Evolutionary conservation across 2,888 invertebrate species (phyloP).

Genomic region (Lucinisca nassula): DNA sequence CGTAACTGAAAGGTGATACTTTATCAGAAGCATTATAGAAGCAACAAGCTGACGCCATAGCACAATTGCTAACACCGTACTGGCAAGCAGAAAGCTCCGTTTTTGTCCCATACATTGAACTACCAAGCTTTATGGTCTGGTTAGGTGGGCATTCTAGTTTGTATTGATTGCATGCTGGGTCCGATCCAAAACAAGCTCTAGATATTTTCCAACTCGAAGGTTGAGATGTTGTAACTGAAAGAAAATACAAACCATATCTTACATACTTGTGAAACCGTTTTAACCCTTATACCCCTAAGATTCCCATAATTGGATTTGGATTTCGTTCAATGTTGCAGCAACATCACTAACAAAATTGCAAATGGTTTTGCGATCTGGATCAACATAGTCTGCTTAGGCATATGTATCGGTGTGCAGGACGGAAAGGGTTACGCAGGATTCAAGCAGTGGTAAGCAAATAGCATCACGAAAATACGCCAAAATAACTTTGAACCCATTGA

Average conservation of each 20-base stretch:
- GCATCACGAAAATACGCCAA: too few species aligned
- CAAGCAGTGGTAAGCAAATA: too few species aligned
- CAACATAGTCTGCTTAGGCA: too few species aligned
- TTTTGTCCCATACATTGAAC: neutral
- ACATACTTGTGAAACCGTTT: too few species aligned
- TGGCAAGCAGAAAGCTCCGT: neutral
- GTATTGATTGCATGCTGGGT: neutral
- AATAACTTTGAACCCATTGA: too few species aligned
- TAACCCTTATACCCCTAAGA: too few species aligned
- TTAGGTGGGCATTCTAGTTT: constrained; percentile 5
- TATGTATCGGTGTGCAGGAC: too few species aligned
- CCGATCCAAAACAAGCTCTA: neutral
- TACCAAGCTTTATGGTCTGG: neutral
- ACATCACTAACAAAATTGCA: too few species aligned
- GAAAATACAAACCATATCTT: neutral
- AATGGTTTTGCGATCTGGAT: too few species aligned
- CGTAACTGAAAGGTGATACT: neutral
- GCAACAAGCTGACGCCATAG: neutral
- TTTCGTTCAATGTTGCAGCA: too few species aligned
- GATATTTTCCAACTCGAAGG: neutral
- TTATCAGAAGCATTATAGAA: neutral
- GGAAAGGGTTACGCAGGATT: too few species aligned
- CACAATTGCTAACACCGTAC: neutral
- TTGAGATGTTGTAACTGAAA: neutral
- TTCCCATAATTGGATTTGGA: too few species aligned